Percentiles rank a stretch among this genome's conserved stretches.
These are phyloP conservation scores for Zootermopsis nevadensis DNA, from an alignment of 2,888 invertebrate genomes.

Conservation along the genomic window DNA sequence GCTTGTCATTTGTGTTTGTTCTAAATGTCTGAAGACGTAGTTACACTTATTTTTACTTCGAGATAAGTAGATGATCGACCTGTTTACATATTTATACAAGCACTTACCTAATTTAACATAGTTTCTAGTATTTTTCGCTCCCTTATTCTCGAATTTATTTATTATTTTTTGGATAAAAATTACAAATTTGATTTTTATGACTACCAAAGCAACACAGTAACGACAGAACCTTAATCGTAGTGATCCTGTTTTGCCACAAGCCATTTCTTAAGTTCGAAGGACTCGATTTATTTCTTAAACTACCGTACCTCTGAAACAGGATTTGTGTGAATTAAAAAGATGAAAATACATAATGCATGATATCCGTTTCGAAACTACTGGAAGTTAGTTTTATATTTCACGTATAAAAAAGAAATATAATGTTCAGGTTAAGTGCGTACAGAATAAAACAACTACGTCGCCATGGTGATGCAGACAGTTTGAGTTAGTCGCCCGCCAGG, in stretches of 20 bases:
- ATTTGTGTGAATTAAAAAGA: conserved; percentile 37
- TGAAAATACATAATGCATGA: conserved; percentile 41
- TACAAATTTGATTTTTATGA: conserved; percentile 21
- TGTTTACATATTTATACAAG: conserved; percentile 25
- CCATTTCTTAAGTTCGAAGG: not conserved
- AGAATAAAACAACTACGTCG: not conserved
- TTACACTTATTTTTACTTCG: no score
- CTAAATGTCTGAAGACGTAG: no score
- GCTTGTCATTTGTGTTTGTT: no score
- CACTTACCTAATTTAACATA: not conserved
- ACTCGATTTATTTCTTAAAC: not conserved
- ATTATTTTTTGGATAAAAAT: not conserved
- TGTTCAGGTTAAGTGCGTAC: conserved; percentile 5
- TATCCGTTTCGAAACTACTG: conserved; percentile 31
- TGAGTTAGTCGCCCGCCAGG: not conserved
- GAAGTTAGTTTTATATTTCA: not conserved
- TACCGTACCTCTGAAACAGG: not conserved
- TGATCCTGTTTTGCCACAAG: not conserved
- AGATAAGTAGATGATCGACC: not conserved
- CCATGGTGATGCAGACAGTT: not conserved
- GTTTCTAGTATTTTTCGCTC: conserved; percentile 16
- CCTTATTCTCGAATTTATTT: not conserved
- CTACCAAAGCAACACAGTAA: not conserved
- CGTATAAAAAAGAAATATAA: not conserved
- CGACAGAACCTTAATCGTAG: not conserved